Evolutionary conservation across 1,140 invertebrate genomes (phyloP).

Genomic region (Cyclargus thomasi): DNA sequence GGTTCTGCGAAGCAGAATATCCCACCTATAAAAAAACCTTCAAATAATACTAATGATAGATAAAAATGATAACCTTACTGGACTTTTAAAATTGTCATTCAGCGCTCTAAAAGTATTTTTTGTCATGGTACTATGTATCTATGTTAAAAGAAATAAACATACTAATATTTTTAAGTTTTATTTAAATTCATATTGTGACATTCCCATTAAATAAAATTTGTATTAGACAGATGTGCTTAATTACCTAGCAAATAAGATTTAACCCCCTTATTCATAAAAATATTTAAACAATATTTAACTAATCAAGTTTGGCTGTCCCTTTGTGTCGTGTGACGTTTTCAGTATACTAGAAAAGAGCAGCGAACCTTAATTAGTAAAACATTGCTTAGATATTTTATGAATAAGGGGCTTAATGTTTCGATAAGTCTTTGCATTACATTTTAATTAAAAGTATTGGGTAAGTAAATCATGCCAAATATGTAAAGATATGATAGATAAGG

Average conservation of each 20-base stretch:
- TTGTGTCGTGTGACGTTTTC: too few species aligned
- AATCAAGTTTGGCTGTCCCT: too few species aligned
- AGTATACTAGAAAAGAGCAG: too few species aligned
- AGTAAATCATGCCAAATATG: slow-evolving; percentile 47
- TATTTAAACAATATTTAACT: too few species aligned
- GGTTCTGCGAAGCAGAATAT: neutral
- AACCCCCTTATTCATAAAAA: too few species aligned
- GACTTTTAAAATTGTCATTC: slow-evolving; percentile 7
- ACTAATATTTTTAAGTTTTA: slow-evolving; percentile 66
- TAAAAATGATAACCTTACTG: neutral
- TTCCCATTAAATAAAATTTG: slow-evolving; percentile 3
- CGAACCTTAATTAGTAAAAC: too few species aligned
- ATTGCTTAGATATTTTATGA: too few species aligned
- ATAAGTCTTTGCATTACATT: slow-evolving; percentile 6
- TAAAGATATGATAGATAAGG: slow-evolving; percentile 40
- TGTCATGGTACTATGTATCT: slow-evolving; percentile 45
- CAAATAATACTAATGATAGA: neutral
- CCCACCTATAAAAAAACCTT: neutral
- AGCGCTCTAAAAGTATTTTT: slow-evolving; percentile 11
- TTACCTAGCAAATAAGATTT: neutral
- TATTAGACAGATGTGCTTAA: neutral
- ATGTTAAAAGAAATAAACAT: slow-evolving; percentile 64
- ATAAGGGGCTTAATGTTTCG: slow-evolving; percentile 3
- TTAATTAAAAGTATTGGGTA: slow-evolving; percentile 34
- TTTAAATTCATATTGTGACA: slow-evolving; percentile 42